These are phyloP conservation scores for Drosophila kambysellisi DNA, from an alignment of 2,888 invertebrate species.

Conservation along the genomic window DNA sequence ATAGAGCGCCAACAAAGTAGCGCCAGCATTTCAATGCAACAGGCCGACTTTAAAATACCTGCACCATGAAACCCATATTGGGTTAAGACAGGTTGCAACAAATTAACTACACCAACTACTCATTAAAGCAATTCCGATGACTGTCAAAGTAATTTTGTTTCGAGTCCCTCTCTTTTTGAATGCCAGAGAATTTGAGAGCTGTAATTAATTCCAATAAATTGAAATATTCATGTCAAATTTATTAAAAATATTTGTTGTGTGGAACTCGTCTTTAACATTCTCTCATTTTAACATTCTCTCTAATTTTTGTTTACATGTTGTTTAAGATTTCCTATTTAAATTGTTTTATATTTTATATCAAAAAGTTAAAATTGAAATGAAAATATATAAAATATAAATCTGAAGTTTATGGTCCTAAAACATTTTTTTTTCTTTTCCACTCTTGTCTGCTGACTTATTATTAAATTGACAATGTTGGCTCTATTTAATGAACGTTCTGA, in stretches of 20 bases:
- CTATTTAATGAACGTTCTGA: not conserved
- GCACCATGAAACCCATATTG: not conserved
- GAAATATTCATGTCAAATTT: not conserved
- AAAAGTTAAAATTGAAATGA: not conserved
- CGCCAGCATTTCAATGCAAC: not conserved
- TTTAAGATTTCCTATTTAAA: not conserved
- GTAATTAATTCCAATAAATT: not conserved
- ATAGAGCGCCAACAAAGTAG: slow-evolving; percentile 65
- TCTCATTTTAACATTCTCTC: not conserved
- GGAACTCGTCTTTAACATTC: not conserved
- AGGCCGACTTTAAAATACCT: slow-evolving; percentile 28
- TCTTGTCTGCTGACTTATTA: not conserved
- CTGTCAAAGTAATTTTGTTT: not conserved
- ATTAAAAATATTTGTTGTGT: not conserved
- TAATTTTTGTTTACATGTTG: not conserved
- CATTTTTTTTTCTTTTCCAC: no score
- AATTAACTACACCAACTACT: not conserved
- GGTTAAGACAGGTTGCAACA: not conserved
- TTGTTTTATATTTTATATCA: not conserved
- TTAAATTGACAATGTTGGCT: not conserved
- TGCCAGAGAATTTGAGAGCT: not conserved
- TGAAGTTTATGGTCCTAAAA: not conserved
- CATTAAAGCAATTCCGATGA: no score
- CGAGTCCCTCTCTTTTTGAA: no score
- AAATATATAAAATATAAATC: not conserved